phyloP scores from a whole-genome alignment of 2,113 vertebrate genomes.

The Entomyzon cyanotis region DNA sequence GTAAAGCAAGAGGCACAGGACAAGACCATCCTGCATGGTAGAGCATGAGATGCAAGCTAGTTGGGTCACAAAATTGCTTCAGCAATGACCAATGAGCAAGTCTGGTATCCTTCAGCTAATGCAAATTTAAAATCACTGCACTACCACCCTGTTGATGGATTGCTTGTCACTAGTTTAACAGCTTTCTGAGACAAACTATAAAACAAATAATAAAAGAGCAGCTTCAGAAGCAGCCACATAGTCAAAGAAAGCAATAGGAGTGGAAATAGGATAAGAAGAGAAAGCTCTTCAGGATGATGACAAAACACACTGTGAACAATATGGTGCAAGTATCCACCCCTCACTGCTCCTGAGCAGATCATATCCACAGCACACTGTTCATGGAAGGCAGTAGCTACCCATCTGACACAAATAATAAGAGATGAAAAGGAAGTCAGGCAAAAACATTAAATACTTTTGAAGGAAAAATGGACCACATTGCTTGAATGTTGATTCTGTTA shows the following conservation, averaged over 20 bases:
- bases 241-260: neutral
- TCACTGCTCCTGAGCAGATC: neutral
- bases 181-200: neutral
- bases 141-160: neutral
- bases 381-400: neutral
- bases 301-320: neutral
- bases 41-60: neutral
- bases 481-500: neutral
- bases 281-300: neutral
- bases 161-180: neutral
- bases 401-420: neutral
- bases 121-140: neutral
- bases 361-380: neutral
- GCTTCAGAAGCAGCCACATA: neutral
- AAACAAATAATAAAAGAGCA: neutral
- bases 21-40: neutral
- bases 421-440: neutral
- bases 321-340: neutral
- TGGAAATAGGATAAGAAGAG: neutral
- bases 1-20: neutral
- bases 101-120: neutral
- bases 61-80: neutral
- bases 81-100: neutral
- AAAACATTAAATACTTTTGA: neutral
- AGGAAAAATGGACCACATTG: neutral